phyloP scores from a whole-genome alignment of 2,797 vertebrate genomes.

The Peromyscus aztecus region DNA sequence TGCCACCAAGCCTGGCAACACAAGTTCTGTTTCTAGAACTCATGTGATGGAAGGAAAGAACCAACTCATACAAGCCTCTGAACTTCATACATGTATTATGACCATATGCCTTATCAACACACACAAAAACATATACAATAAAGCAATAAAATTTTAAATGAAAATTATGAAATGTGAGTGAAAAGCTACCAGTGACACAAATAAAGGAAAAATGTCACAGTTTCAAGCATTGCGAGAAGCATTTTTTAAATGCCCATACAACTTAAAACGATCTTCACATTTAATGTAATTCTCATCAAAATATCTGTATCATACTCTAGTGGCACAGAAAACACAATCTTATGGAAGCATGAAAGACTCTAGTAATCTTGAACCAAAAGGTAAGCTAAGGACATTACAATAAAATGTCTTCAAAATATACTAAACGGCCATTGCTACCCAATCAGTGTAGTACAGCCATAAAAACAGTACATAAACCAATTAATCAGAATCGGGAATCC shows the following conservation, averaged over 20 bases:
- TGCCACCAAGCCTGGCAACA: neutral
- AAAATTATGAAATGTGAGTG: neutral
- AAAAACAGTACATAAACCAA: neutral
- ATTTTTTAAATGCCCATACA: neutral
- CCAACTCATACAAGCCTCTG: neutral
- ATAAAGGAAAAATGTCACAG: neutral
- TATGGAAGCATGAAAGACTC: neutral
- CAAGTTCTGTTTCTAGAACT: neutral
- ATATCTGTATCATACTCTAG: neutral
- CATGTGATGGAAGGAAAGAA: neutral
- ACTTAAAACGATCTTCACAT: neutral
- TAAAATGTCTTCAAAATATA: neutral
- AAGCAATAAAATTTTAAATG: neutral
- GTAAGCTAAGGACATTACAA: neutral
- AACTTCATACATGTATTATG: neutral
- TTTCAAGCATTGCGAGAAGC: no score
- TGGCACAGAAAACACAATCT: neutral
- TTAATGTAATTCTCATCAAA: neutral
- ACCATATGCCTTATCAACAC: neutral
- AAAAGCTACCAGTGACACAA: neutral
- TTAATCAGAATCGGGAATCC: neutral
- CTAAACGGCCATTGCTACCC: neutral
- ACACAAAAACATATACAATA: neutral
- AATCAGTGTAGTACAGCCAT: neutral
- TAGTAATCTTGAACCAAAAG: neutral